Evolutionary conservation across 2,888 invertebrate genomes (phyloP).

Genomic region (Netelia fuscicornis): DNA sequence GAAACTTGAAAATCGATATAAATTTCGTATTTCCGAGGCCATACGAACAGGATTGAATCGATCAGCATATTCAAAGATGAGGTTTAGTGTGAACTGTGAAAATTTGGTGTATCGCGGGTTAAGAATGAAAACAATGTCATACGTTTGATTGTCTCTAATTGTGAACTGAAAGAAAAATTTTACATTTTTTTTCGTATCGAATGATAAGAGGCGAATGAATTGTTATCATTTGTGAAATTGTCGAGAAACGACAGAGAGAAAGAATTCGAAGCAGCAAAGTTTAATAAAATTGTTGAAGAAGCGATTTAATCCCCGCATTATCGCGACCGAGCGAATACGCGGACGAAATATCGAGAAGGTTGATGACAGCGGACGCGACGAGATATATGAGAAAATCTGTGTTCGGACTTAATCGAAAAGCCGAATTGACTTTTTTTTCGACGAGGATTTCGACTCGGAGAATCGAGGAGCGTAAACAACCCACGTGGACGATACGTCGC

Average conservation of each 20-base stretch:
- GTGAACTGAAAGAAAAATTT: no score
- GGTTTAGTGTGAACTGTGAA: no score
- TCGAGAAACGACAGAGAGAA: background rate
- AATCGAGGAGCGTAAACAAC: background rate
- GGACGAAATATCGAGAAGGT: background rate
- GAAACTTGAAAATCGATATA: background rate
- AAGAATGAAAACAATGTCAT: no score
- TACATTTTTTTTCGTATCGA: no score
- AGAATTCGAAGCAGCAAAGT: background rate
- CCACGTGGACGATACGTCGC: background rate
- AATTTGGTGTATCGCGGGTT: no score
- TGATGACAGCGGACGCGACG: background rate
- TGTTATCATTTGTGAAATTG: no score
- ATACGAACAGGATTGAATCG: background rate
- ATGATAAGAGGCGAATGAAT: no score
- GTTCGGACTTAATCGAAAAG: constrained; percentile 9
- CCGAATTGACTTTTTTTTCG: constrained; percentile 16
- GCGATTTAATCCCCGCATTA: background rate
- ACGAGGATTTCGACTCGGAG: constrained; percentile 5
- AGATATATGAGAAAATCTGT: background rate
- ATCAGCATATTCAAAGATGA: background rate
- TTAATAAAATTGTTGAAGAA: background rate
- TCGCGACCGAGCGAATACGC: background rate
- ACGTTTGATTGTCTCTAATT: no score
- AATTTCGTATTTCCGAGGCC: background rate